Evolutionary conservation across 2,888 invertebrate species (phyloP), one percentile per base, ranked within the genome.

Genomic region (Xanthorhoe designata): DNA sequence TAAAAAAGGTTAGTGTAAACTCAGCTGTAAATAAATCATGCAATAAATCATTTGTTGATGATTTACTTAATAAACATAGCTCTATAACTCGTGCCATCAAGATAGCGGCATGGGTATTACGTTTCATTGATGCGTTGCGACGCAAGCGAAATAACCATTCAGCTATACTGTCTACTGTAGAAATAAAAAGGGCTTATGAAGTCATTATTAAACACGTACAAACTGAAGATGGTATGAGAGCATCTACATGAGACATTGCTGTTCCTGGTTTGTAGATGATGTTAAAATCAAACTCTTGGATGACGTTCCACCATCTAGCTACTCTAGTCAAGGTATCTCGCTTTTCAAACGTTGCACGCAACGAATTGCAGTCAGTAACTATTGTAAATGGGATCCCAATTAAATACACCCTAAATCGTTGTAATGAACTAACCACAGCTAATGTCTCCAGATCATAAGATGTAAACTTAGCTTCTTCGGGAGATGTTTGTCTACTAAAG

Each of bases 291-390:
- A 32, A 53, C 13, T 53, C 52, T n/a, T 29, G 29, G 0, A 53
- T 53, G 2, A 38, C 9, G 13, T 38, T 38, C 52, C 52, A 53
- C 52, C 52, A 53, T n/a, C 52, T 53, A 1, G 52, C 4, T n/a
- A 53, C n/a, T 0, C 52, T 6, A 7, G 52, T 6, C 4, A 53
- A 9, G 6, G 17, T 9, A 9, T 53, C 32, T 32, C n/a, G 32
- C 8, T 53, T 53, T 29, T 29, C 29, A 2, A 53, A 29, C 8
- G 52, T 53, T 2, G 29, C 5, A 7, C 29, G 13, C 0, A 53
- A 0, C 6, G 52, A 29, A 17, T 32, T 53, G n/a, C 52, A 53
- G n/a, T 53, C 52, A 2, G 52, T 53, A 5, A 53, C 52, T 6
- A 53, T 29, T 4, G 15, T 53, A 53, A 53, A 53, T 32, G 1